These are phyloP conservation scores for Ceyx cyanopectus DNA, from an alignment of 2,113 vertebrate species.

Conservation along the genomic window DNA sequence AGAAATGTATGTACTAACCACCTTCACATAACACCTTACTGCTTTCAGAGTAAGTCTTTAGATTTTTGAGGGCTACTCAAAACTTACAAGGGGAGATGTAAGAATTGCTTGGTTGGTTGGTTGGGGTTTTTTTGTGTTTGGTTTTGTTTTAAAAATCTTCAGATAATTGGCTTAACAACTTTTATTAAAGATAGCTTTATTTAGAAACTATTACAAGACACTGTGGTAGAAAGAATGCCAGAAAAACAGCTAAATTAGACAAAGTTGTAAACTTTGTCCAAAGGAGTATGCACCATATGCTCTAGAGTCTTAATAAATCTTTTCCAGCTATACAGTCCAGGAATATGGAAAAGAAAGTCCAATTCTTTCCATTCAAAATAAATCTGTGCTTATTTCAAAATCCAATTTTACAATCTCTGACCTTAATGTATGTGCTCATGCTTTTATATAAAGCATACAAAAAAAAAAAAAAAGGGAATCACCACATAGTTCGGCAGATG, in stretches of 20 bases:
- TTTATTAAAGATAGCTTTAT: not conserved
- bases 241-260: slow-evolving; percentile 18
- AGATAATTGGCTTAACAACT: not conserved
- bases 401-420: slow-evolving; percentile 34
- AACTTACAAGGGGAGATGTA: not conserved
- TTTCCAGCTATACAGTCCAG: slow-evolving; percentile 48
- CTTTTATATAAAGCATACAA: not conserved
- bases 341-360: slow-evolving; percentile 20
- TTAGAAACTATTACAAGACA: not conserved
- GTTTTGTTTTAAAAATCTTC: not conserved
- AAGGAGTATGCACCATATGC: not conserved
- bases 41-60: not conserved
- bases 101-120: not conserved
- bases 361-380: slow-evolving; percentile 50
- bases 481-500: not conserved
- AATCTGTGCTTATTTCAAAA: not conserved
- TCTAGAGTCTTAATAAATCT: slow-evolving; percentile 39
- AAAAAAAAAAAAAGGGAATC: not conserved
- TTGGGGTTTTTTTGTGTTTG: not conserved
- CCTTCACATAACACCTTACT: not conserved
- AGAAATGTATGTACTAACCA: not conserved
- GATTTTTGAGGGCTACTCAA: not conserved
- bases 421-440: not conserved
- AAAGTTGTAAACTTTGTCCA: slow-evolving; percentile 24
- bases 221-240: slow-evolving; percentile 3